Base-by-base conservation (phyloP, 92 coral and sea anemone genomes). In the Paramuricea clavata region DNA sequence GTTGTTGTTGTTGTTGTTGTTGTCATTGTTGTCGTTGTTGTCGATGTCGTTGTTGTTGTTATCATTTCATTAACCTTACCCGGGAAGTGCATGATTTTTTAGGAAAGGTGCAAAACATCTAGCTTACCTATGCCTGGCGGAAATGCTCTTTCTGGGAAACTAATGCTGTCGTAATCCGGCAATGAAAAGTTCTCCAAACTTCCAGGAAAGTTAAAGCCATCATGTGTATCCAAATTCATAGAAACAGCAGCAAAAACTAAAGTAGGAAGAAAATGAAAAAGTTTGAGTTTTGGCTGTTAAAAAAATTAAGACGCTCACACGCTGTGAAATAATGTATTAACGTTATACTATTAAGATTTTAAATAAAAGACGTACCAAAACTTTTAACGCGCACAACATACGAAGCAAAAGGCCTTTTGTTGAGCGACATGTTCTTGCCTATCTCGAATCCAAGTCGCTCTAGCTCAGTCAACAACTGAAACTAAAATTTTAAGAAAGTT, bases 221-320 rank as follows among this genome's bases (percentile, higher is more conserved):
- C 16, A 59, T 7, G 49, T 34, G 1, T 34, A 44, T 61, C 39
- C 84, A 79, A 57, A 47, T 60, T 60, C 30, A 79, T 1, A 15
- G 56, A 67, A 59, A 79, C 67, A 1, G 73, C 84, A 17, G 59
- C 84, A 61, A 79, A 61, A 33, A 59, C 84, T 79, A 33, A 61
- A 78, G 21, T 23, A 12, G 33, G 3, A 28, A 10, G 27, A 23
- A 33, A 72, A 34, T 32, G 0, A 8, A 12, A 19, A 69, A 12
- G 22, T 22, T 28, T 21, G 32, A 27, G 4, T 65, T 3, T 54
- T 54, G 13, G 62, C 62, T 54, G 62, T 2, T 36, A 36, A 36
- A 36, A 2, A 36, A n/a, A n/a, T 36, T 3, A 36, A 36, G 42
- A 2, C 42, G 42, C 4, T 36, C 3, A 36, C 42, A 2, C 27